Evolutionary conservation across 2,113 vertebrate species (phyloP), one percentile per base, ranked within the genome.

Genomic region (Columbina picui): DNA sequence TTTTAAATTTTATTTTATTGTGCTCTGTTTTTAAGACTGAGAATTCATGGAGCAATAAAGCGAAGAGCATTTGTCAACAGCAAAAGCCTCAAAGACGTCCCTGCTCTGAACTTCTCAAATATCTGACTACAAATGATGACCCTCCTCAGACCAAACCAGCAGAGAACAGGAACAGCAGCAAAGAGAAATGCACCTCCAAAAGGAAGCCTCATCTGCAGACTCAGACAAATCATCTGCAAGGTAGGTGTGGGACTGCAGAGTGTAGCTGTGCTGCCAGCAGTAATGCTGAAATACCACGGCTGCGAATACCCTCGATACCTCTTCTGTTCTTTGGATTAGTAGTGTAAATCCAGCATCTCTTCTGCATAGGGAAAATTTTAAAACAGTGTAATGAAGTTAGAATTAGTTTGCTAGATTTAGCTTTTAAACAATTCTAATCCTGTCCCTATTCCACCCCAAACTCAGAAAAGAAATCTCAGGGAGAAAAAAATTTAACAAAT

Each of bases 91-190:
- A 99, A 97, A 99, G 99, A 97, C 99, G 99, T 96, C 99, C 99
- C 73, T 99, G 99, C 98, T 99, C 99, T 14, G 99, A 99, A 98
- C 99, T 99, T 97, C 99, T 99, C 95, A 99, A 99, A 96, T 99
- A 99, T 98, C 98, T 99, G 97, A 99, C 99, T 95, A 99, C 99
- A 22, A 99, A 98, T 43, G 99, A 99, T 98, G 99, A 99, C 98
- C 98, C 98, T 97, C 98, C 99, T 97, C 99, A 99, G 97, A 98
- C 98, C 98, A 99, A 99, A 99, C 98, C 98, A 97, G 97, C 98
- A 97, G 99, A 99, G 94, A 98, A 98, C 97, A 99, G 98, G 95
- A 98, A 98, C 97, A 97, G 97, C 97, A 99, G 98, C 98, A 99
- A 98, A 97, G 99, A 99, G 96, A 99, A 99, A 98, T 98, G 98